phyloP scores from a whole-genome alignment of 2,888 invertebrate genomes.

The Chesias legatella region DNA sequence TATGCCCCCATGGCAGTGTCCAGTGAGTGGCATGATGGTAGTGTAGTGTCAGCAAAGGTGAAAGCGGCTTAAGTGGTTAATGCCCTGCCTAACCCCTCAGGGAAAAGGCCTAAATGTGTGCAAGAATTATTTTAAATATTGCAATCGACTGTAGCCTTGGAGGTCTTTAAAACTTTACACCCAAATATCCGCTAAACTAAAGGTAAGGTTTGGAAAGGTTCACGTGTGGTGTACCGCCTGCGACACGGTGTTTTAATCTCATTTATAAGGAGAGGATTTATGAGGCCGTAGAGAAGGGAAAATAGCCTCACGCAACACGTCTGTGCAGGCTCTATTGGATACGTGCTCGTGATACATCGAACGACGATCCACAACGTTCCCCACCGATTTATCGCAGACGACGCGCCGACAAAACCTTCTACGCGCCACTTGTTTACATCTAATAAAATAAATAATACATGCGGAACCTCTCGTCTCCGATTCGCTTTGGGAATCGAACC shows the following conservation, averaged over 20 bases:
- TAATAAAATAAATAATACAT: slow-evolving; percentile 46
- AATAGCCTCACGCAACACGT: slow-evolving; percentile 65
- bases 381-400: slow-evolving; percentile 51
- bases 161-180: too few species aligned
- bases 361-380: slow-evolving; percentile 52
- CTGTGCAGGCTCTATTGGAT: slow-evolving; percentile 58
- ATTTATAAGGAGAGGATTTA: slow-evolving; percentile 67
- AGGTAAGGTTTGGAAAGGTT: too few species aligned
- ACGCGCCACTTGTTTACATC: slow-evolving; percentile 43
- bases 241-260: slow-evolving; percentile 51
- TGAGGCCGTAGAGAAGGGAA: slow-evolving; percentile 52
- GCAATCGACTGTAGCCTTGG: too few species aligned
- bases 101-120: too few species aligned
- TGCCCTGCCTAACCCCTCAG: too few species aligned
- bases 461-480: slow-evolving; percentile 13
- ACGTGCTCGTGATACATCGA: slow-evolving; percentile 59
- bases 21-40: too few species aligned
- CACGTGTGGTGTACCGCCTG: slow-evolving; percentile 12
- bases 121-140: too few species aligned
- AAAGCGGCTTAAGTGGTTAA: too few species aligned
- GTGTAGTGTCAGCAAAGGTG: too few species aligned
- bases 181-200: too few species aligned
- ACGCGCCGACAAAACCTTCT: slow-evolving; percentile 45
- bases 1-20: too few species aligned
- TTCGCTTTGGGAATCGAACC: slow-evolving; percentile 18